Conservation (phyloP, 30 jellyfish, hydroid and myxozoan species). For the Hydractinia echinata region DNA sequence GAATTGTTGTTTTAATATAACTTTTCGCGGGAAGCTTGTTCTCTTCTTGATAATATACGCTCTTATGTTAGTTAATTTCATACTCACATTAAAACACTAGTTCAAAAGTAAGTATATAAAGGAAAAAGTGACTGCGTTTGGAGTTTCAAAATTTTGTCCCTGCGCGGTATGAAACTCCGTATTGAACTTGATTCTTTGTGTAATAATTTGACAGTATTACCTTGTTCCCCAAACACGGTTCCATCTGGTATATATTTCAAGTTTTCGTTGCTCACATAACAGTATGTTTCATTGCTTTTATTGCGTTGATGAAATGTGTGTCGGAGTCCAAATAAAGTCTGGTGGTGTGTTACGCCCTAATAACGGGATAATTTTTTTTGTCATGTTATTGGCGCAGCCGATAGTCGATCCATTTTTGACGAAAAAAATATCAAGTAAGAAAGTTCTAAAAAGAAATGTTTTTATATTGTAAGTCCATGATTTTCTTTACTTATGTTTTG, state of each 20-base stretch:
- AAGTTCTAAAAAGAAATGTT: slow-evolving; percentile 26
- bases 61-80: too few species aligned
- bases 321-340: slow-evolving; percentile 94
- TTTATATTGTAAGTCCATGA: neutral
- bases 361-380: slow-evolving; percentile 37
- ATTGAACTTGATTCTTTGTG: too few species aligned
- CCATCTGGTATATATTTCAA: slow-evolving; percentile 92
- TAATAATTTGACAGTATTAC: slow-evolving; percentile 25
- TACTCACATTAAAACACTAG: too few species aligned
- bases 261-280: slow-evolving; percentile 75
- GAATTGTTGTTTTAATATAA: too few species aligned
- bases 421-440: slow-evolving; percentile 71
- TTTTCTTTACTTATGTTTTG: neutral
- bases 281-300: slow-evolving; percentile 71
- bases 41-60: too few species aligned
- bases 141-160: too few species aligned
- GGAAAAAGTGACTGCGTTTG: too few species aligned
- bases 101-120: too few species aligned
- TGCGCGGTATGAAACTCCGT: too few species aligned
- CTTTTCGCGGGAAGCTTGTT: too few species aligned
- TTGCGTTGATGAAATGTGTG: slow-evolving; percentile 76
- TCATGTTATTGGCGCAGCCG: slow-evolving; percentile 57
- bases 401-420: slow-evolving; percentile 84
- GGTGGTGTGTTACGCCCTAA: slow-evolving; percentile 69
- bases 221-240: slow-evolving; percentile 96